phyloP scores from a whole-genome alignment of 2,888 invertebrate species.

The Drosophila basisetae region DNA sequence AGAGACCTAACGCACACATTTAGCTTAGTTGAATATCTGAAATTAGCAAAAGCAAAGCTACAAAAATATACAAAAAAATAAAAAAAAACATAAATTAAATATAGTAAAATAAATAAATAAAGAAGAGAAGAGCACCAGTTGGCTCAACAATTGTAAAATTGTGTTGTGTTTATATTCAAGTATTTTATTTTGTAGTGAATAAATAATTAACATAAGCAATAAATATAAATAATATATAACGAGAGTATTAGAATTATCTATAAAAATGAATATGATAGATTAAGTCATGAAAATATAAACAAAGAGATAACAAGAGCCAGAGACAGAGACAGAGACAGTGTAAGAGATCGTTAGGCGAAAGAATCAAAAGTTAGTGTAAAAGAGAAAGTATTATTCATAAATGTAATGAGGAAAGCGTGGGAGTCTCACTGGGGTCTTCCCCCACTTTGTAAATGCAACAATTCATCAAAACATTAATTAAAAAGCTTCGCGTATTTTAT shows the following conservation, averaged over 20 bases:
- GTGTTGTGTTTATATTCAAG: slow-evolving; percentile 29
- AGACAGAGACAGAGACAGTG: slow-evolving; percentile 1
- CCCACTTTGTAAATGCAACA: slow-evolving; percentile 63
- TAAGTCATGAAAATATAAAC: slow-evolving; percentile 7
- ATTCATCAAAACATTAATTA: slow-evolving; percentile 47
- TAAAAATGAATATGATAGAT: slow-evolving; percentile 19
- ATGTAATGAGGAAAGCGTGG: slow-evolving; percentile 33
- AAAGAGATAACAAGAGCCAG: background rate
- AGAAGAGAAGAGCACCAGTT: slow-evolving; percentile 42
- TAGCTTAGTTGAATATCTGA: slow-evolving; percentile 51
- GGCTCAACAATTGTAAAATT: slow-evolving; percentile 51
- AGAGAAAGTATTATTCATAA: slow-evolving; percentile 32
- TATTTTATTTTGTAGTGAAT: slow-evolving; percentile 59
- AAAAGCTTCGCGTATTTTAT: slow-evolving; percentile 33
- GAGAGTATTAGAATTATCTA: slow-evolving; percentile 32
- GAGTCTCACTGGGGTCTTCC: slow-evolving; percentile 2
- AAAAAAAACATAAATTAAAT: slow-evolving; percentile 52
- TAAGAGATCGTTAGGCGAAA: slow-evolving; percentile 10
- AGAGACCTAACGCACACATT: slow-evolving; percentile 68
- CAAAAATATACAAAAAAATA: slow-evolving; percentile 76
- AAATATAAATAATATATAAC: slow-evolving; percentile 49
- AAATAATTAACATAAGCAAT: slow-evolving; percentile 59
- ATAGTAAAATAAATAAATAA: slow-evolving; percentile 59
- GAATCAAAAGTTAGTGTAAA: slow-evolving; percentile 1
- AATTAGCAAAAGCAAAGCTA: slow-evolving; percentile 78